Evolutionary conservation across 2,113 vertebrate genomes (phyloP).

Genomic region (Heteronetta atricapilla): DNA sequence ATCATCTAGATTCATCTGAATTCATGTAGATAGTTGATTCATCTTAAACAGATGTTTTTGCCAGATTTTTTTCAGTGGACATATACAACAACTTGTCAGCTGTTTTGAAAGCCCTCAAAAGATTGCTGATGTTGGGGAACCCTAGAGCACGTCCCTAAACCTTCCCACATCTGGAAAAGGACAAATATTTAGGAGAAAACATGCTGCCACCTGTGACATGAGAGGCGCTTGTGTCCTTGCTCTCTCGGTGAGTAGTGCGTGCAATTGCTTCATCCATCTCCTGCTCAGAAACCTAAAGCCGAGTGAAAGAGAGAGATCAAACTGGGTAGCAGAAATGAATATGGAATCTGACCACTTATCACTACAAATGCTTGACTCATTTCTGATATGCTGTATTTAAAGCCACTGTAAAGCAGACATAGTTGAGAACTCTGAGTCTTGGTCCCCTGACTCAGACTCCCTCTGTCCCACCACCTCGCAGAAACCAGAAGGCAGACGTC

Average conservation of each 20-base stretch:
- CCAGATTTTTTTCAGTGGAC: background rate
- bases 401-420: background rate
- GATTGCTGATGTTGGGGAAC: background rate
- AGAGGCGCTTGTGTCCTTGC: constrained; percentile 77
- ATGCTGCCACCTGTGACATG: constrained; percentile 79
- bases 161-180: background rate
- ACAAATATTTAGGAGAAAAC: background rate
- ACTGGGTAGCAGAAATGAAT: background rate
- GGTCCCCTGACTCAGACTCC: background rate
- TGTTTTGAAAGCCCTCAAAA: background rate
- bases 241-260: constrained; percentile 87
- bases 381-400: background rate
- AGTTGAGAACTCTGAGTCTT: background rate
- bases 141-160: background rate
- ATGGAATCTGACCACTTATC: background rate
- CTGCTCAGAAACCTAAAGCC: constrained; percentile 90
- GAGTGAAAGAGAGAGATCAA: constrained; percentile 32
- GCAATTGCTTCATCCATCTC: constrained; percentile 95
- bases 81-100: background rate
- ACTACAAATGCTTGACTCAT: background rate
- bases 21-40: no score
- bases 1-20: background rate
- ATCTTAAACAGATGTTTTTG: background rate
- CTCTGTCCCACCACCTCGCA: background rate
- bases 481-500: background rate